phyloP scores from a whole-genome alignment of 2,113 vertebrate genomes.

The Calcarius ornatus region DNA sequence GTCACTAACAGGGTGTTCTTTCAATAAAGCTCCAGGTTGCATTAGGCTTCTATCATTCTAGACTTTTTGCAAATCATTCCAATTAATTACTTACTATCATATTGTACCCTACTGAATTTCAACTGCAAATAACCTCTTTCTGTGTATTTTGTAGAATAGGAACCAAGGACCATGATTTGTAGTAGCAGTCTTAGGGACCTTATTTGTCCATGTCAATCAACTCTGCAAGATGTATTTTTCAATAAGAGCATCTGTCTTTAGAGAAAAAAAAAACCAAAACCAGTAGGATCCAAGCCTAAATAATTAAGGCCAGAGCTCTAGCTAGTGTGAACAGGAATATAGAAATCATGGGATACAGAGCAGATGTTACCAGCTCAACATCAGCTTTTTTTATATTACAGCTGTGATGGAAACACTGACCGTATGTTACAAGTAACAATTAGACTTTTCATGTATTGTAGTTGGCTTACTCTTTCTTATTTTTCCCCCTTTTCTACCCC shows the following conservation, averaged over 20 bases:
- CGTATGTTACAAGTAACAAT: not conserved
- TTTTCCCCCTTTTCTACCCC: accelerated
- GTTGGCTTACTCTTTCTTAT: not conserved
- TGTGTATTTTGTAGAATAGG: not conserved
- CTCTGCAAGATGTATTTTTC: not conserved
- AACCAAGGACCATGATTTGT: not conserved
- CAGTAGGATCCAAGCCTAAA: constrained; percentile 2
- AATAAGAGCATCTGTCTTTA: not conserved
- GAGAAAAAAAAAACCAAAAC: not conserved
- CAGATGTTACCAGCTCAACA: constrained; percentile 19
- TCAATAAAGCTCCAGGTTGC: not conserved
- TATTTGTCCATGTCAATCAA: not conserved
- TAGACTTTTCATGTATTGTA: not conserved
- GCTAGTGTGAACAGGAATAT: not conserved
- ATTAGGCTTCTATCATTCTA: not conserved
- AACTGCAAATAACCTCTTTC: not conserved
- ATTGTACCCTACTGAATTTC: not conserved
- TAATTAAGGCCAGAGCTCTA: constrained; percentile 19
- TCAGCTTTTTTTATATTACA: constrained; percentile 15
- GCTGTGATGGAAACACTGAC: constrained; percentile 16
- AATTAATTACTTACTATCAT: not conserved
- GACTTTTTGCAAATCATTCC: not conserved
- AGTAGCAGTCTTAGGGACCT: not conserved
- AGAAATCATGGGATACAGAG: not conserved
- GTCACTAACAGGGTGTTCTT: not conserved